Evolutionary conservation across 2,888 invertebrate species (phyloP), one percentile per base, ranked within the genome.

Genomic region (Polylopha cassiicola): DNA sequence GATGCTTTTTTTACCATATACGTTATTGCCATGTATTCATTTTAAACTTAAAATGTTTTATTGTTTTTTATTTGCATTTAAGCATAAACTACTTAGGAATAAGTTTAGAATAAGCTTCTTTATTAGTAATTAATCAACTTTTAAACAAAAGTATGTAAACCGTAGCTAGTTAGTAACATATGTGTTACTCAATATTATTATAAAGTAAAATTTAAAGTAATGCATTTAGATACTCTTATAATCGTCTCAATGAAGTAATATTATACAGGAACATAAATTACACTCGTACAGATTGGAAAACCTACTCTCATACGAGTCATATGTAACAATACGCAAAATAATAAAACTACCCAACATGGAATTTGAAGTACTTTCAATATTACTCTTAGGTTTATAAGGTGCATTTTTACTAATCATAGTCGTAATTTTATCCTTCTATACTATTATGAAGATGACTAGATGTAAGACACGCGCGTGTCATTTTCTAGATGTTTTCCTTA

Each of bases 361-460:
- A 70, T 70, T 68, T 41, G 51, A 64, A 58, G 61, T 61, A 62
- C 64, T 72, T 73, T 69, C 66, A 68, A 64, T 68, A 77, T 70
- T 73, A 77, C 65, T 67, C 67, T 77, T 73, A 34, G 68, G 55
- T 58, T 67, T 55, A 55, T 81, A 80, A 81, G 80, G 70, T 74
- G 76, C 79, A 80, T 82, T 84, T 76, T 77, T 77, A 79, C 64
- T 73, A 72, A 70, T 73, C 64, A 58, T 77, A 76, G 67, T 75
- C 70, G 77, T 82, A 80, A 76, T 76, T 75, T 77, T 66, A 72
- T 72, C 76, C 73, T 76, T 76, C 74, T 77, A 74, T 75, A 47
- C 53, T 58, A 46, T 52, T 75, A 78, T 66, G 70, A 71, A 69
- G 72, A 63, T 58, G 68, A 63, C 58, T 82, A 81, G 79, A 44